These are phyloP conservation scores for Emydura subglobosa DNA, from an alignment of 2,113 vertebrate genomes.

Conservation along the genomic window DNA sequence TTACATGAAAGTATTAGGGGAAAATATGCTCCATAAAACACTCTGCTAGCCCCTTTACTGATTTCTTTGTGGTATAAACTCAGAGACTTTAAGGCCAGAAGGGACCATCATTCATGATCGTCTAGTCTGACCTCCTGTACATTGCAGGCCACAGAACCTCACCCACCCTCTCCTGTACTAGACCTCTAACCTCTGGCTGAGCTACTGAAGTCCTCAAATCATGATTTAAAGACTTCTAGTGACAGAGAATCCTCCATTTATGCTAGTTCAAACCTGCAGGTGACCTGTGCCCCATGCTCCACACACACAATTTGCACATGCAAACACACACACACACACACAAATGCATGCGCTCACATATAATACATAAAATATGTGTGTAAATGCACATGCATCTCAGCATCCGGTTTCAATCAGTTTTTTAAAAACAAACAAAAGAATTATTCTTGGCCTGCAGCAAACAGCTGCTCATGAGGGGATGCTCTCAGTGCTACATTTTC, in stretches of 20 bases:
- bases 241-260: not conserved
- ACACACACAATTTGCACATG: not conserved
- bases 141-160: not conserved
- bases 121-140: not conserved
- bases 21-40: not conserved
- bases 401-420: not conserved
- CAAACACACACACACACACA: not conserved
- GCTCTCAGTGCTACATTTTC: conserved; percentile 39
- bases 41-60: not conserved
- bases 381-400: not conserved
- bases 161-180: not conserved
- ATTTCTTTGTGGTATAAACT: not conserved
- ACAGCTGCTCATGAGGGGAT: conserved; percentile 44
- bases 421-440: not conserved
- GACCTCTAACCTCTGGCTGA: not conserved
- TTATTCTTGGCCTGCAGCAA: conserved; percentile 15
- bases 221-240: not conserved
- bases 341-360: too few species aligned
- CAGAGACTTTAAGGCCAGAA: not conserved
- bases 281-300: not conserved
- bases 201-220: not conserved
- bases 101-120: not conserved
- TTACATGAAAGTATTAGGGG: not conserved
- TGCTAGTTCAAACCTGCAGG: not conserved
- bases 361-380: too few species aligned